These are phyloP conservation scores for Catalaphyllia jardinei DNA, from an alignment of 64 coral and sea anemone genomes.

Conservation along the genomic window DNA sequence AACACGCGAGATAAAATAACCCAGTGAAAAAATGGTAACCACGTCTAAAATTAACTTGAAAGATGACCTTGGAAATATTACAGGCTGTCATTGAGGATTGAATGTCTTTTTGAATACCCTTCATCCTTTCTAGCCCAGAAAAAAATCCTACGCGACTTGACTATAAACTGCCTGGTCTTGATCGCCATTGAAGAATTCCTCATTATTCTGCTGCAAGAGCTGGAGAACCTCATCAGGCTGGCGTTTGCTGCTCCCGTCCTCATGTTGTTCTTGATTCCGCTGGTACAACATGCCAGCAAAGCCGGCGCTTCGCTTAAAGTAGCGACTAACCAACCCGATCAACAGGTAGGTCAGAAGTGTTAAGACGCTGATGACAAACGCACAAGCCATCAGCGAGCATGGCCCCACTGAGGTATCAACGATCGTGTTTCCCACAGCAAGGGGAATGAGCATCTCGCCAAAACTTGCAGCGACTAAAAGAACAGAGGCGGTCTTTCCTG, in stretches of 20 bases:
- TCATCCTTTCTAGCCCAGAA: background rate
- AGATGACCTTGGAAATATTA: no score
- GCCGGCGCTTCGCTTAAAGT: slow-evolving; percentile 1
- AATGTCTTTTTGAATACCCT: background rate
- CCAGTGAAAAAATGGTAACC: no score
- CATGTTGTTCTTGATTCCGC: background rate
- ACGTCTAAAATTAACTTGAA: no score
- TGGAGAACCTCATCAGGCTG: slow-evolving; percentile 48
- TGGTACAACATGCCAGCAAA: slow-evolving; percentile 45
- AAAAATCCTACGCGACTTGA: background rate
- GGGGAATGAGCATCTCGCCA: slow-evolving; percentile 88
- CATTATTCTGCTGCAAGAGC: slow-evolving; percentile 59
- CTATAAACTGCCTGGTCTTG: background rate
- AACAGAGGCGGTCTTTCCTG: slow-evolving; percentile 81
- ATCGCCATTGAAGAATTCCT: slow-evolving; percentile 4
- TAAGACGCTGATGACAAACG: slow-evolving; percentile 43
- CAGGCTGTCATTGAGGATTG: no score
- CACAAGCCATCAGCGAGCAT: slow-evolving; percentile 37
- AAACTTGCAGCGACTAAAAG: slow-evolving; percentile 78
- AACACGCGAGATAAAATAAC: no score
- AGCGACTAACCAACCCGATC: slow-evolving; percentile 11
- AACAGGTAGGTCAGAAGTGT: slow-evolving; percentile 10
- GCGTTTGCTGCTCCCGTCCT: background rate
- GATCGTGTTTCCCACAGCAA: slow-evolving; percentile 68
- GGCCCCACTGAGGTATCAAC: slow-evolving; percentile 25